A percentile compares a stretch with the other conserved stretches of the same genome.
Conservation (phyloP, 2,888 invertebrate species). For the Campoplex capitator region DNA sequence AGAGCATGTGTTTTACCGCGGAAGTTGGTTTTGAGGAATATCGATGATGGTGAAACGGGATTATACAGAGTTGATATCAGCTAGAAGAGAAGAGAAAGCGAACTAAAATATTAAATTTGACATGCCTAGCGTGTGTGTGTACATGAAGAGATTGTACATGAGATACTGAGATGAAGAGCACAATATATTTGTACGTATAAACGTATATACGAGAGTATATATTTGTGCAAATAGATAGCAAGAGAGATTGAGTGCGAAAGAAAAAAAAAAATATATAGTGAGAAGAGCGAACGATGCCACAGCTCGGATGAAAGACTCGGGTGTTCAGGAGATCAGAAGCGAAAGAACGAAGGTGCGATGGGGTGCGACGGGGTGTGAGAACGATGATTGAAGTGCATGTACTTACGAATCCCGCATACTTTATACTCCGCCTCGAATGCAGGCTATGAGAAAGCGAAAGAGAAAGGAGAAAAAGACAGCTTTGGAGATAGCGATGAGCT, state of each 20-base stretch:
- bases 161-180: slow-evolving; percentile 5
- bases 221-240: slow-evolving; percentile 12
- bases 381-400: slow-evolving; percentile 83
- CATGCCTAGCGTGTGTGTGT: background rate
- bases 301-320: slow-evolving; percentile 77
- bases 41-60: background rate
- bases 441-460: slow-evolving; percentile 65
- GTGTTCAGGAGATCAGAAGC: slow-evolving; percentile 78
- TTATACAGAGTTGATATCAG: background rate
- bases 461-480: slow-evolving; percentile 43
- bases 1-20: slow-evolving; percentile 28
- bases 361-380: slow-evolving; percentile 78
- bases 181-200: slow-evolving; percentile 6
- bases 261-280: slow-evolving; percentile 45
- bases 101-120: slow-evolving; percentile 2
- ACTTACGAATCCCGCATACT: slow-evolving; percentile 79
- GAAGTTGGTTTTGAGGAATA: slow-evolving; percentile 1
- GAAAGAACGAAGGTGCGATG: slow-evolving; percentile 79
- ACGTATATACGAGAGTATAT: background rate
- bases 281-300: slow-evolving; percentile 58
- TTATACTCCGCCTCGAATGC: slow-evolving; percentile 73
- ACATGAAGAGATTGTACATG: background rate
- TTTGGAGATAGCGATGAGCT: slow-evolving; percentile 23
- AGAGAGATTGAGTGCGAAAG: slow-evolving; percentile 54
- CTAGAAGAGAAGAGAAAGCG: background rate